Percentiles rank a stretch among this genome's conserved stretches.
Evolutionary conservation across 2,797 vertebrate species (phyloP).

Genomic region (Spheniscus humboldti): DNA sequence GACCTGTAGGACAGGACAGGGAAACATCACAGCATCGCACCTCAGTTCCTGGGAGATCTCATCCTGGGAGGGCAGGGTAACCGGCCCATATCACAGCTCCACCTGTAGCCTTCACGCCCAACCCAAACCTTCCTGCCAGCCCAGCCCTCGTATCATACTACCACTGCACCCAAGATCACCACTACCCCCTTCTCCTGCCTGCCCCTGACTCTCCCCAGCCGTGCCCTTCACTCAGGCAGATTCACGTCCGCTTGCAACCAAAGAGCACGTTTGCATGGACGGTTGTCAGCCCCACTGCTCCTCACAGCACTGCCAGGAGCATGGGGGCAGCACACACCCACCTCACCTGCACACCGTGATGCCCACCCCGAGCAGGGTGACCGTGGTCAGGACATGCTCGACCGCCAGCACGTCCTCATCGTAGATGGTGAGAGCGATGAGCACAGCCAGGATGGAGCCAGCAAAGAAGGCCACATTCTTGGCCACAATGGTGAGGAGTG

Average conservation of each 20-base stretch:
- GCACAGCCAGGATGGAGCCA: conserved; percentile 94
- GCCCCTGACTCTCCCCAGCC: not conserved
- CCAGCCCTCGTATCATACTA: not conserved
- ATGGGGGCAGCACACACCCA: not conserved
- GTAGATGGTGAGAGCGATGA: conserved; percentile 97
- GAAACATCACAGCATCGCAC: not conserved
- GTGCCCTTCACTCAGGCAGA: not conserved
- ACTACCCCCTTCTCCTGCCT: not conserved
- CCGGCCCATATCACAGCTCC: not conserved
- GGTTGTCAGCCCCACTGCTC: not conserved
- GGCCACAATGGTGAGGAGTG: conserved; percentile 90
- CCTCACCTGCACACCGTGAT: conserved; percentile 94
- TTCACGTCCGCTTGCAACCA: not conserved
- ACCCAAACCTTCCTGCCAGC: not conserved
- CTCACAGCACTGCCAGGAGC: not conserved
- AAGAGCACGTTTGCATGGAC: not conserved
- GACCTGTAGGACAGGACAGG: conserved; percentile 75
- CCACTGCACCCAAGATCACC: not conserved
- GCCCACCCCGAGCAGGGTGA: conserved; percentile 93
- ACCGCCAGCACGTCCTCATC: conserved; percentile 95
- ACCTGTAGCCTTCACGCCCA: not conserved
- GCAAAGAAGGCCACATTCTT: conserved; percentile 98
- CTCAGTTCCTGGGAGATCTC: not conserved
- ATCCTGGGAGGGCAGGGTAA: not conserved
- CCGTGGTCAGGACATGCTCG: conserved; percentile 92